Base-by-base conservation (phyloP, 2,888 invertebrate genomes). In the Yponomeuta malinellus region DNA sequence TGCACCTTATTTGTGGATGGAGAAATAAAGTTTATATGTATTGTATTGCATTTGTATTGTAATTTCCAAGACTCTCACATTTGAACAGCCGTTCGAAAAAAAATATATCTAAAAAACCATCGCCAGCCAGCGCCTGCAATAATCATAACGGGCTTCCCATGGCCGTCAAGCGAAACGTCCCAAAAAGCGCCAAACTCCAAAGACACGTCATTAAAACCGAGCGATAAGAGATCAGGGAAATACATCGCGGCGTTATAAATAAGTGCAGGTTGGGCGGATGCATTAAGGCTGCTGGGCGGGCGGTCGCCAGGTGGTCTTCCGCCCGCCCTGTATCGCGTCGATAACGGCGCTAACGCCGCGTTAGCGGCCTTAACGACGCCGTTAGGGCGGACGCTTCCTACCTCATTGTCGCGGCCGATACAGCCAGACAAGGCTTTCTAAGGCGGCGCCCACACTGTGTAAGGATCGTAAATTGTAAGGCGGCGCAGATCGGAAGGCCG, bases 351-450 rank as follows among this genome's bases (percentile, higher is more conserved):
- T 88, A 87, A 83, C 86, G 83, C 83, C 81, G 84, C 83, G 86
- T 88, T 87, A 83, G 85, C 83, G 82, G 84, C 82, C 83, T 85
- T 88, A 88, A 88, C 90, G 90, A 87, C 85, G 85, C 88, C 87
- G 88, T 89, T 89, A 90, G 84, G 80, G 85, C 87, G 87, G 86
- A 83, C 84, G 85, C 89, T 87, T 88, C 89, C 89, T 85, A 79
- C 76, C 79, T 79, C 82, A 84, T 89, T 88, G 89, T 89, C 70
- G 70, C 10, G 48, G 10, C 63, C 63, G 63, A 63, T 63, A 63
- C 37, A 63, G 37, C 15, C 33, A 23, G 52, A 23, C 48, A 65
- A 33, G 31, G 29, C 52, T 68, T 68, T 68, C 68, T 48, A 68
- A 68, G 68, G 68, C 68, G 29, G 48, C 33, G 65, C 65, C 33